Conservation (phyloP, 2,888 invertebrate species). For the Catocala nupta region DNA sequence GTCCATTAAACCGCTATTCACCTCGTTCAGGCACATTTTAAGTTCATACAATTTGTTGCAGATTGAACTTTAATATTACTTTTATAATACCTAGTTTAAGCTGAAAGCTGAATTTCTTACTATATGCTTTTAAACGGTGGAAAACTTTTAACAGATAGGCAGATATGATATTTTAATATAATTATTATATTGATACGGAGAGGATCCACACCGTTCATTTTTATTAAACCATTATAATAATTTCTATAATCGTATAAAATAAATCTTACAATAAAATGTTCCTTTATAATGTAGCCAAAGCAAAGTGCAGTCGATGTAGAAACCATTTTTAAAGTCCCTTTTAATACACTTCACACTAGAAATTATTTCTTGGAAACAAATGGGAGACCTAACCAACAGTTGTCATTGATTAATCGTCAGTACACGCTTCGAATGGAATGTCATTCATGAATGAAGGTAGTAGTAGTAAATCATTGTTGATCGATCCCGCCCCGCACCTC, state of each 20-base stretch:
- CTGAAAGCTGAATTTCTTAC: not conserved
- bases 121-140: not conserved
- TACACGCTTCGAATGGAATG: constrained; percentile 51
- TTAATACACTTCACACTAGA: no score
- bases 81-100: not conserved
- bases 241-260: no score
- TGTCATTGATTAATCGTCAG: constrained; percentile 68
- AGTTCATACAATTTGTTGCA: constrained; percentile 36
- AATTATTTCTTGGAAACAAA: constrained; percentile 51
- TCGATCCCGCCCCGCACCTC: constrained; percentile 41
- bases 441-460: constrained; percentile 66
- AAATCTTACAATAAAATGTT: no score
- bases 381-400: constrained; percentile 57
- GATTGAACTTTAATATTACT: constrained; percentile 8
- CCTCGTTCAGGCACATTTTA: constrained; percentile 40
- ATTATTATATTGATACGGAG: no score
- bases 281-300: no score
- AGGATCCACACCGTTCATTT: no score
- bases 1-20: constrained; percentile 44
- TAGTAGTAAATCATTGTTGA: constrained; percentile 67
- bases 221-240: no score
- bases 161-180: no score
- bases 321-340: no score
- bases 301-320: no score
- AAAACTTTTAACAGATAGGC: no score